Percentiles rank a stretch among this genome's conserved stretches.
phyloP scores from a whole-genome alignment of 2,113 vertebrate genomes.

The Gasterosteus aculeatus region DNA sequence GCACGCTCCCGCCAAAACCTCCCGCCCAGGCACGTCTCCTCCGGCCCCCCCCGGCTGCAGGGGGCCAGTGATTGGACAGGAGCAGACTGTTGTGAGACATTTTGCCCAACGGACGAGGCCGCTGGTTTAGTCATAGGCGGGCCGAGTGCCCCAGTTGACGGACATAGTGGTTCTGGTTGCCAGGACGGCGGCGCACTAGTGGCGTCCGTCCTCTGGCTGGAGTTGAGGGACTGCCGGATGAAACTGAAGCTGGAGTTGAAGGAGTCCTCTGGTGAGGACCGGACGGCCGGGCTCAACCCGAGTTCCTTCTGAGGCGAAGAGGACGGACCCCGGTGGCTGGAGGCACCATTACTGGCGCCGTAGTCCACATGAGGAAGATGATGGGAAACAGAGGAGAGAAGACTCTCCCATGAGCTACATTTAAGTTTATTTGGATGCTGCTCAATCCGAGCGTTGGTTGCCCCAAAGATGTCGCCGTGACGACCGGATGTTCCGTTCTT shows the following conservation, averaged over 20 bases:
- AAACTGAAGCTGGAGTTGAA: constrained; percentile 92
- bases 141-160: constrained; percentile 7
- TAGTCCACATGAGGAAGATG: constrained; percentile 17
- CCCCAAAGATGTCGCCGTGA: constrained; percentile 35
- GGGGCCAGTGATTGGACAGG: constrained; percentile 19
- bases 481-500: constrained; percentile 49
- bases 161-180: constrained; percentile 28
- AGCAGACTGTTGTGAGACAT: constrained; percentile 27
- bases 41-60: constrained; percentile 27
- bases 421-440: constrained; percentile 14
- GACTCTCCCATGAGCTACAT: constrained; percentile 25
- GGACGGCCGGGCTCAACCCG: background rate
- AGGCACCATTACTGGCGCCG: background rate
- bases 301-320: constrained; percentile 23
- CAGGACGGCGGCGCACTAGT: background rate
- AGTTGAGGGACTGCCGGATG: constrained; percentile 85
- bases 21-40: constrained; percentile 25
- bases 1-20: constrained; percentile 65
- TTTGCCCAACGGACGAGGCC: constrained; percentile 3
- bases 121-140: constrained; percentile 26
- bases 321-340: constrained; percentile 3
- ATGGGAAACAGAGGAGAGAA: background rate
- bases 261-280: constrained; percentile 26
- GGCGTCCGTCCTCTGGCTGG: constrained; percentile 25
- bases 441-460: constrained; percentile 31